These are phyloP conservation scores for Acronicta leporina DNA, from an alignment of 2,888 invertebrate genomes.

Conservation along the genomic window DNA sequence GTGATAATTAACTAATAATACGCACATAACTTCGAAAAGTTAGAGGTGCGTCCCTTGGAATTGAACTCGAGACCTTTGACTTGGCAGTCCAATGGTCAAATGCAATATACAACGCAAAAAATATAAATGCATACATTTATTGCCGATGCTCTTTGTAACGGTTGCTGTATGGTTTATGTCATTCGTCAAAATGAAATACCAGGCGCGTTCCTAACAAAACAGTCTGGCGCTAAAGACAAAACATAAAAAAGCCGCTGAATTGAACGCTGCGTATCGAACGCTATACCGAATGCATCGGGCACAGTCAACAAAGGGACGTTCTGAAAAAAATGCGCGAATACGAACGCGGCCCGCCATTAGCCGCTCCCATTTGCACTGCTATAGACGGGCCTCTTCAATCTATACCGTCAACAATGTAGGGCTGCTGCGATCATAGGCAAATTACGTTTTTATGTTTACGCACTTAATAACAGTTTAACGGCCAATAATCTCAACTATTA, in stretches of 20 bases:
- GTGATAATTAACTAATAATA: no score
- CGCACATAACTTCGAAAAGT: no score
- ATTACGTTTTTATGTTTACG: no score
- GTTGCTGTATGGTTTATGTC: background rate
- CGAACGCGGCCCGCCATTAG: constrained; percentile 85
- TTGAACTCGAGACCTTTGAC: no score
- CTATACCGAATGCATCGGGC: constrained; percentile 82
- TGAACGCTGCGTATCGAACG: constrained; percentile 78
- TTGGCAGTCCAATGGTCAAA: no score
- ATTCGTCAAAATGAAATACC: constrained; percentile 38
- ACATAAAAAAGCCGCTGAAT: constrained; percentile 67
- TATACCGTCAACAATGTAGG: constrained; percentile 82
- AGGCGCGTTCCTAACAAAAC: constrained; percentile 63
- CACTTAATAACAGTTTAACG: no score
- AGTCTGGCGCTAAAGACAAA: constrained; percentile 74
- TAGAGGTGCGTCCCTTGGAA: no score
- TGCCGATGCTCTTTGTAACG: no score
- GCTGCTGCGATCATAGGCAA: constrained; percentile 50
- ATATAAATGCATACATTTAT: no score
- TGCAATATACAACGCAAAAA: no score
- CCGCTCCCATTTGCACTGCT: constrained; percentile 84
- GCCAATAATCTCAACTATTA: no score
- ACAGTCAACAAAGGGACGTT: constrained; percentile 87
- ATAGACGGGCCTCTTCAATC: constrained; percentile 85
- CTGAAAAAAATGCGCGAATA: constrained; percentile 86